phyloP scores from a whole-genome alignment of 1,140 invertebrate species.

The Tetramorium simillimum region DNA sequence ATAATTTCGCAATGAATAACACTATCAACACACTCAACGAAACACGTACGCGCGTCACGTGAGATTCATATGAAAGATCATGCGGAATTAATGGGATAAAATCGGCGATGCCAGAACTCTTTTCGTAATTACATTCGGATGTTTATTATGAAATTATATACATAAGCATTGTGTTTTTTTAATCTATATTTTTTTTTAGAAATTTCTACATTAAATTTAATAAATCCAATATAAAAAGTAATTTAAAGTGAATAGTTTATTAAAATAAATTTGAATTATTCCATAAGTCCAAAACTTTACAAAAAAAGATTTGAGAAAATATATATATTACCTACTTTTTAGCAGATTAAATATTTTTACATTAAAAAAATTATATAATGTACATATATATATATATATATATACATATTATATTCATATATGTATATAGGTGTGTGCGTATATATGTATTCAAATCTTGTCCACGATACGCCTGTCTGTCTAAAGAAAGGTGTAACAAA shows the following conservation, averaged over 20 bases:
- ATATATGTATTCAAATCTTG: no score
- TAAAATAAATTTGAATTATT: not conserved
- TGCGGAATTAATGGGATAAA: not conserved
- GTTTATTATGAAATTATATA: not conserved
- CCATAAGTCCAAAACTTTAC: no score
- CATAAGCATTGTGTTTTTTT: not conserved
- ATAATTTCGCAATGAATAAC: not conserved
- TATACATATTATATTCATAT: not conserved
- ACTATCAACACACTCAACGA: not conserved
- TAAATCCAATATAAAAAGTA: not conserved
- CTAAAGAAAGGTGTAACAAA: not conserved
- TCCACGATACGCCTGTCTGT: not conserved
- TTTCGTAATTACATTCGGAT: not conserved
- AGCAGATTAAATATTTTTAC: not conserved
- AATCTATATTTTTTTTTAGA: not conserved
- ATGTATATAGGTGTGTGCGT: no score
- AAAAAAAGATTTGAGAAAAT: not conserved
- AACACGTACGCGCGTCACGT: conserved; percentile 2
- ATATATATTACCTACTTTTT: not conserved
- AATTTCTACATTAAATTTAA: not conserved
- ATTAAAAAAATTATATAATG: not conserved
- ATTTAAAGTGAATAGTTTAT: not conserved
- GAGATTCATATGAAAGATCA: not conserved
- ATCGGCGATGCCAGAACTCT: not conserved
- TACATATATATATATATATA: not conserved